Base-by-base conservation (phyloP, 92 coral and sea anemone species). In the Chrysogorgia sp. region DNA sequence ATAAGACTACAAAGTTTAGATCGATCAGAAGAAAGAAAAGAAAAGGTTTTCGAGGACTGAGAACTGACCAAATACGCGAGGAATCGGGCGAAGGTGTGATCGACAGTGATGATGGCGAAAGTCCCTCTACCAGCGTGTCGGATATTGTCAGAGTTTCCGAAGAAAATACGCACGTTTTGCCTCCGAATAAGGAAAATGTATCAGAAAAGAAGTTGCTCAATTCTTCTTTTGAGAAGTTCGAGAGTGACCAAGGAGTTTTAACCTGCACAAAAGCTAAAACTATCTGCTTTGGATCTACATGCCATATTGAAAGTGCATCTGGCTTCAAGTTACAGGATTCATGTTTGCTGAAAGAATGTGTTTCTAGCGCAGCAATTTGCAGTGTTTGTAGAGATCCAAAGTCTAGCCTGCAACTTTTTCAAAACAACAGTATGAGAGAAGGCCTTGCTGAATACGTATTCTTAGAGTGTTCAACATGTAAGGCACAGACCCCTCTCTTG, bases 381-480 rank as follows among this genome's bases (percentile, higher is more conserved):
- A n/a, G 92, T 78, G 48, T 82, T 32, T 88, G 89, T 50, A 59
- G 74, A 30, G 52, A 81, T 64, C 57, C 77, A 32, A 67, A 52
- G 37, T 69, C 77, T 20, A 60, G 76, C 52, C 84, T 88, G 28
- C 82, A 69, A 81, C 62, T 85, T 17, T 84, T 66, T 35, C 86
- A 88, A 70, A 82, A 74, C 20, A 63, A 81, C 45, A 41, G 64
- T 15, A 67, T 61, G 47, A 74, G 92, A 70, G n/a, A n/a, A n/a
- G 91, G 88, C n/a, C 69, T 87, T 60, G 75, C 88, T 52, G 86
- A 88, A 75, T 41, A 37, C 25, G 48, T 88, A 82, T 80, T 70
- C 58, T 71, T 84, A 35, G 71, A 45, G 37, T 88, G 91, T 50
- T 71, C 84, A 29, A 23, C 21, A 14, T 80, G 88, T 80, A 56